These are phyloP conservation scores for Noctua fimbriata DNA, from an alignment of 2,888 invertebrate species.

Conservation along the genomic window DNA sequence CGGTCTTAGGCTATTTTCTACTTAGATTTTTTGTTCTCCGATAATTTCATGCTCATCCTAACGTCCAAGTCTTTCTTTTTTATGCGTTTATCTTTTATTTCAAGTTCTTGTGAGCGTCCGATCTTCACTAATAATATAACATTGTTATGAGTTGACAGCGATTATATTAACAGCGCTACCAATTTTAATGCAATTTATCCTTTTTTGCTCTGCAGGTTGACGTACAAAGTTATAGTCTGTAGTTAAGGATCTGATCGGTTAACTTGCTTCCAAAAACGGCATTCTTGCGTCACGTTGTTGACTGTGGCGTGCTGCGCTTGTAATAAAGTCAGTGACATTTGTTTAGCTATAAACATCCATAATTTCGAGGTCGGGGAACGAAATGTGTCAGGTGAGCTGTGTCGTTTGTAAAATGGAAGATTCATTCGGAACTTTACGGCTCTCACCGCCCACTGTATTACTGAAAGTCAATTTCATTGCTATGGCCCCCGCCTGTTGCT, in stretches of 20 bases:
- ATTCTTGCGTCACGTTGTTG: constrained; percentile 38
- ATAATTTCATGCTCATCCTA: constrained; percentile 72
- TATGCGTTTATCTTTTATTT: constrained; percentile 59
- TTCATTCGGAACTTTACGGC: constrained; percentile 61
- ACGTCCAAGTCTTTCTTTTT: constrained; percentile 64
- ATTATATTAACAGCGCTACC: constrained; percentile 63
- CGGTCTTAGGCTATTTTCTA: constrained; percentile 69
- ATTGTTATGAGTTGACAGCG: constrained; percentile 63
- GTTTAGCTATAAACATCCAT: constrained; percentile 52
- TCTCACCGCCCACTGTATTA: constrained; percentile 40
- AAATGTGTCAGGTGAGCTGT: constrained; percentile 53
- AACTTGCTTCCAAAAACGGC: constrained; percentile 31
- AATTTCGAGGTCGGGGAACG: constrained; percentile 54
- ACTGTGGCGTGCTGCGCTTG: constrained; percentile 39
- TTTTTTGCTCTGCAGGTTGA: constrained; percentile 66
- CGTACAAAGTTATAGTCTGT: constrained; percentile 50
- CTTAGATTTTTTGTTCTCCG: constrained; percentile 70
- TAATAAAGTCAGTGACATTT: constrained; percentile 60
- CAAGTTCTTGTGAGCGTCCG: constrained; percentile 50
- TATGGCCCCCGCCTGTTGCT: constrained; percentile 13
- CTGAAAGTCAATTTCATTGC: constrained; percentile 52
- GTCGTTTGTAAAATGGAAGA: constrained; percentile 56
- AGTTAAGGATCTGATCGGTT: constrained; percentile 50
- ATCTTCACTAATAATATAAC: constrained; percentile 62
- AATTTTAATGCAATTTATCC: constrained; percentile 67